Evolutionary conservation across 2,113 vertebrate genomes (phyloP).

Genomic region (Ellobius talpinus): DNA sequence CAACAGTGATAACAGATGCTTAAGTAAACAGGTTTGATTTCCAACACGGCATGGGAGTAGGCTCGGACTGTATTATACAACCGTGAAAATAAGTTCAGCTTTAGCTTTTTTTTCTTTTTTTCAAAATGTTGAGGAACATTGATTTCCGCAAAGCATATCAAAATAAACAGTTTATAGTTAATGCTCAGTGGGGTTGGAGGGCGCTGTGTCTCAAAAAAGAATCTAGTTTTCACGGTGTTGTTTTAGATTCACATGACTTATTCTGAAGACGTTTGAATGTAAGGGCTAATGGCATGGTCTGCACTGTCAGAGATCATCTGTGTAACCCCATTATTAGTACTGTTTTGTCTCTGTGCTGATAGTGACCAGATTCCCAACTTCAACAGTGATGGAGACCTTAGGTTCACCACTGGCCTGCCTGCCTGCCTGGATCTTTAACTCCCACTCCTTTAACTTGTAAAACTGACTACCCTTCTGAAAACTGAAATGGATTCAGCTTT

Average conservation of each 20-base stretch:
- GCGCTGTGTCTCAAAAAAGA: slow-evolving; percentile 31
- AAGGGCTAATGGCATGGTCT: neutral
- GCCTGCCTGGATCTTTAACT: slow-evolving; percentile 56
- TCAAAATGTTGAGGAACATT: neutral
- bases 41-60: slow-evolving; percentile 40
- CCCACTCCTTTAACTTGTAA: slow-evolving; percentile 57
- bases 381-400: slow-evolving; percentile 44
- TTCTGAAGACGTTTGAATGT: slow-evolving; percentile 65
- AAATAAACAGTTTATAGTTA: slow-evolving; percentile 47
- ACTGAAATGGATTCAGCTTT: neutral
- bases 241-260: slow-evolving; percentile 19
- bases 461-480: slow-evolving; percentile 33
- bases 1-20: slow-evolving; percentile 41
- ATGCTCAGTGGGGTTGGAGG: neutral
- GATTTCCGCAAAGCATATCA: slow-evolving; percentile 11
- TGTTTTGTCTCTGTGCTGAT: slow-evolving; percentile 66
- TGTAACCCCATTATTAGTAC: slow-evolving; percentile 17
- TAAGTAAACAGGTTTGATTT: slow-evolving; percentile 55
- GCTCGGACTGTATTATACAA: slow-evolving; percentile 26
- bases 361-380: slow-evolving; percentile 50
- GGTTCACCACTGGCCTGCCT: slow-evolving; percentile 3
- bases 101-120: slow-evolving; percentile 30
- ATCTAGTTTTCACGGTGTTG: slow-evolving; percentile 44
- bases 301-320: slow-evolving; percentile 54
- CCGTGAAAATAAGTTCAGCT: slow-evolving; percentile 39